Percentiles rank a stretch among this genome's conserved stretches.
phyloP scores from a whole-genome alignment of 1,140 invertebrate species.

The Tachypleus tridentatus region DNA sequence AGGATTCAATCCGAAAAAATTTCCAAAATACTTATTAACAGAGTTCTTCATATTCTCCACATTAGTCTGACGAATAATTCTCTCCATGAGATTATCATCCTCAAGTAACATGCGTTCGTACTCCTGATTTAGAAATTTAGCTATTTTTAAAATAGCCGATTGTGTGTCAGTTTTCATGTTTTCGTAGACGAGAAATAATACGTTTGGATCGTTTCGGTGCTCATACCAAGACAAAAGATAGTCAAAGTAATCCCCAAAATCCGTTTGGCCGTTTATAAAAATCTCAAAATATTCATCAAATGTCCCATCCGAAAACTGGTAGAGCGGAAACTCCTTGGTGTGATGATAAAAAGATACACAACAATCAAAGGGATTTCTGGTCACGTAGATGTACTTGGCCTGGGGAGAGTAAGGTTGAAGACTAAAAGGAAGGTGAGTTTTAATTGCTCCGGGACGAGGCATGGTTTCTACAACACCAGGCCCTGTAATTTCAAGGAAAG shows the following conservation, averaged over 20 bases:
- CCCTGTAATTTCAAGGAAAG: slow-evolving; percentile 17
- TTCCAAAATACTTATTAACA: too few species aligned
- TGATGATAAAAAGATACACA: slow-evolving; percentile 67
- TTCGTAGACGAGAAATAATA: too few species aligned
- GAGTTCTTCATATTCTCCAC: too few species aligned
- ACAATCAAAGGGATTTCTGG: slow-evolving; percentile 73
- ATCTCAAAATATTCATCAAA: slow-evolving; percentile 33
- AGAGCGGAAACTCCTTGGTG: slow-evolving; percentile 16
- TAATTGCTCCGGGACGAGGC: slow-evolving; percentile 13
- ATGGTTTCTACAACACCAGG: slow-evolving; percentile 17
- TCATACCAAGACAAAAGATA: slow-evolving; percentile 19
- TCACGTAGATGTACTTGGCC: slow-evolving; percentile 54
- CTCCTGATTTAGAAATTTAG: too few species aligned
- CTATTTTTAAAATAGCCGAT: too few species aligned
- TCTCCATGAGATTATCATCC: too few species aligned
- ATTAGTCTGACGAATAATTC: too few species aligned
- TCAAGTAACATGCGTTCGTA: too few species aligned
- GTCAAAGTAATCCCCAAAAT: slow-evolving; percentile 30
- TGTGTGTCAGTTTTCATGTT: too few species aligned
- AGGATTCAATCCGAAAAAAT: too few species aligned
- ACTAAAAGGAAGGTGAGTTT: slow-evolving; percentile 22
- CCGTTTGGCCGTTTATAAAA: slow-evolving; percentile 30
- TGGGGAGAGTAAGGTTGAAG: slow-evolving; percentile 31
- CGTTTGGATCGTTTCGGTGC: too few species aligned
- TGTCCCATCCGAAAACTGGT: slow-evolving; percentile 41